Base-by-base conservation (phyloP, 2,113 vertebrate species). In the Typhlomys cinereus region DNA sequence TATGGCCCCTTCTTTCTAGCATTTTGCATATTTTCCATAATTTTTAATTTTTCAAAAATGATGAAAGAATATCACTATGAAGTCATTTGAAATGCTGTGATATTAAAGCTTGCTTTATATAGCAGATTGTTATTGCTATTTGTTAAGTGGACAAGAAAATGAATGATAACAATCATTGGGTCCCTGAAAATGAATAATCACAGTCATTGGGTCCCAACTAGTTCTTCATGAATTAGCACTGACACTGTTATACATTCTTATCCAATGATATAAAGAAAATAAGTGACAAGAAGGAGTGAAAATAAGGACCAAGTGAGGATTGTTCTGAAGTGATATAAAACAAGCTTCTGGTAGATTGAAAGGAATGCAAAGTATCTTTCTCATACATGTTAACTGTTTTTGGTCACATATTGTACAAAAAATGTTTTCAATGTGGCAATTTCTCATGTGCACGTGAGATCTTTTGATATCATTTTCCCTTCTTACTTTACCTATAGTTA, bases 11-110 rank as follows among this genome's bases (percentile, higher is more conserved):
- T 64, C 4, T 34, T 13, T 66, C 23, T 20, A 62, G n/a, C 52
- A 78, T 46, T 66, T 90, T 57, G 78, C 2, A 89, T 44, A 85
- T 5, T 69, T 23, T 91, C 44, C 31, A 66, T 7, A 20, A 41
- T 83, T 7, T 54, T 57, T 93, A 73, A 27, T 11, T 83, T 13
- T 69, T 39, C 20, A 83, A 88, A 50, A 71, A 8, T n/a, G 71
- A 66, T 39, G 3, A 23, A 90, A 73, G 57, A 74, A 75, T 50
- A 59, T 82, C 36, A 91, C 10, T 83, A 39, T 44, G 80, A 73
- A 86, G 85, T 12, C 79, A 27, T 64, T 59, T 76, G 21, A 95
- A 86, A n/a, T n/a, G n/a, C n/a, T n/a, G n/a, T n/a, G n/a, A n/a
- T n/a, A n/a, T 74, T 80, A 52, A 90, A 54, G 1, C 66, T 67